A percentile compares a stretch with the other conserved stretches of the same genome.
These are phyloP conservation scores for Pseudocheirus occidentalis DNA, from an alignment of 2,797 vertebrate genomes.

Conservation along the genomic window DNA sequence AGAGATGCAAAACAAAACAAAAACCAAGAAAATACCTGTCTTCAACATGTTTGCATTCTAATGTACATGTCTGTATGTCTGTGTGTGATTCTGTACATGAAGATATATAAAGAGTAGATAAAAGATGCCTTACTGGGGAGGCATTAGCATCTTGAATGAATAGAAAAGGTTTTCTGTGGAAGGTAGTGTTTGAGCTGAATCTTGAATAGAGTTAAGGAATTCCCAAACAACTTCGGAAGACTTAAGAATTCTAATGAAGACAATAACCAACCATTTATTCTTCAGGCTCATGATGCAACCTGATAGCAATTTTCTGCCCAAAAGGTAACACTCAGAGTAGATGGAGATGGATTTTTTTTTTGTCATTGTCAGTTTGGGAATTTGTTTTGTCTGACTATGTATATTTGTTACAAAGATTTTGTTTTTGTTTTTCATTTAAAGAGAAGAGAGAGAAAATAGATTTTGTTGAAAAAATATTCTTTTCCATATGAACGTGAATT, in stretches of 20 bases:
- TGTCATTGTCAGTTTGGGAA: background rate
- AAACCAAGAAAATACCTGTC: background rate
- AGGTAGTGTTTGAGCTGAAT: background rate
- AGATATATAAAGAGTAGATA: background rate
- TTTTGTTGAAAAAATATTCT: background rate
- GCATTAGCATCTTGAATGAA: background rate
- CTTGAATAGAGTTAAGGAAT: background rate
- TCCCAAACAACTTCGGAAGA: background rate
- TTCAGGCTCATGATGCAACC: background rate
- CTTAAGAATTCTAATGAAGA: background rate
- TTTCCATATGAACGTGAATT: background rate
- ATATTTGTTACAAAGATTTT: background rate
- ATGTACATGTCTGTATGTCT: background rate
- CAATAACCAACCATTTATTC: background rate
- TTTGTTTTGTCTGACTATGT: background rate
- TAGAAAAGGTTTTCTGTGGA: background rate
- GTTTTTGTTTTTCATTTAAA: background rate
- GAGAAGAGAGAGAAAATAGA: background rate
- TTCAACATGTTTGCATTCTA: background rate
- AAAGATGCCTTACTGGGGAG: background rate
- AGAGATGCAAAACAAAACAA: background rate
- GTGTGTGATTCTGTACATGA: no score
- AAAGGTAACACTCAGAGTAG: background rate
- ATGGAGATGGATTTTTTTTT: background rate
- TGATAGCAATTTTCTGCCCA: background rate